Conservation (phyloP, 2,888 invertebrate genomes). For the Prenolepis imparis region DNA sequence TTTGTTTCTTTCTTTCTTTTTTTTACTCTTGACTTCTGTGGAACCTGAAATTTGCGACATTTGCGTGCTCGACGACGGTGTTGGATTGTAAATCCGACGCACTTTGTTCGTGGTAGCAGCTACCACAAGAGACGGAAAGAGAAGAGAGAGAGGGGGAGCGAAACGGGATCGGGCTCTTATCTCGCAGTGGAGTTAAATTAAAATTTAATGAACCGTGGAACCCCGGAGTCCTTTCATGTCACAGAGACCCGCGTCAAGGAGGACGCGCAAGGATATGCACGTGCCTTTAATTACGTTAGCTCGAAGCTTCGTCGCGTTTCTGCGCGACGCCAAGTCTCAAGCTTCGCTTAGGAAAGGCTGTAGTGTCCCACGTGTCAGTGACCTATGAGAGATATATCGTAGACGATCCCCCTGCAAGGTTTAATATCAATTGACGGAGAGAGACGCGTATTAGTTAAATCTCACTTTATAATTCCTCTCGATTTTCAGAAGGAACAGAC, state of each 20-base stretch:
- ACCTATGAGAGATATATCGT: neutral
- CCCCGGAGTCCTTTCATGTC: slow-evolving; percentile 34
- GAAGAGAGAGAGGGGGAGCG: neutral
- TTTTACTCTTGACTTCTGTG: slow-evolving; percentile 2
- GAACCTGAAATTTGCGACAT: slow-evolving; percentile 28
- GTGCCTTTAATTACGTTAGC: slow-evolving; percentile 50
- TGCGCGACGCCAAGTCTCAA: neutral
- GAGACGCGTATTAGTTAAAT: neutral
- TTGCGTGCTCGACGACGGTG: slow-evolving; percentile 12
- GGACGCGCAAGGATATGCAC: slow-evolving; percentile 18
- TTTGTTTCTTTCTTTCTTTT: neutral
- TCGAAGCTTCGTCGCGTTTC: slow-evolving; percentile 1
- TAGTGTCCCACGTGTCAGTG: slow-evolving; percentile 32
- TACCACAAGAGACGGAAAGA: neutral
- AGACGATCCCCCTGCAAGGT: neutral
- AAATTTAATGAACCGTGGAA: slow-evolving; percentile 52
- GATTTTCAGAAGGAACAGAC: slow-evolving; percentile 81
- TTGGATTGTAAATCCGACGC: slow-evolving; percentile 21
- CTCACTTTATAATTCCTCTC: neutral
- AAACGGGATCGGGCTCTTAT: slow-evolving; percentile 23
- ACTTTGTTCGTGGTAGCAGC: neutral
- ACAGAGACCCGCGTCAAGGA: slow-evolving; percentile 21
- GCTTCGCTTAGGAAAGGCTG: neutral
- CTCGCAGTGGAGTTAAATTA: slow-evolving; percentile 44
- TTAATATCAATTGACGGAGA: neutral